Conservation (phyloP, 2,113 vertebrate genomes). For the Cryptotis parvus region DNA sequence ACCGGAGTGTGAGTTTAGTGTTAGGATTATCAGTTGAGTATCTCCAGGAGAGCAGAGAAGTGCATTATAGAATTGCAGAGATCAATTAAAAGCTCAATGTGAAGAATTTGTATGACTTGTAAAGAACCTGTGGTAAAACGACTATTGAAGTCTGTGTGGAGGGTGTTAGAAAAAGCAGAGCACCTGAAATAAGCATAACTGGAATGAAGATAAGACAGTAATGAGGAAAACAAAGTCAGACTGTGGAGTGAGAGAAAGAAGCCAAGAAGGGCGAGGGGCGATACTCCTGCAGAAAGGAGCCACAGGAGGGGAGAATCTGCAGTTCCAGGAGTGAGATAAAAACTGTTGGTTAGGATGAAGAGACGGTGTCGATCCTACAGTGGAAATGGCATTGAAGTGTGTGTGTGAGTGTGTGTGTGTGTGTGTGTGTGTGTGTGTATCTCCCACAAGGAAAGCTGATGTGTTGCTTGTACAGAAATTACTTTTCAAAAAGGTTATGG, state of each 20-base stretch:
- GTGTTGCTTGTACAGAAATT: background rate
- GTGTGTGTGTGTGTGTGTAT: too few relatives aligned
- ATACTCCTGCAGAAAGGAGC: too few relatives aligned
- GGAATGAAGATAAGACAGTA: background rate
- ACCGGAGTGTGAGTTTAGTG: background rate
- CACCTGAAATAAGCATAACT: background rate
- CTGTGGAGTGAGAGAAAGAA: background rate
- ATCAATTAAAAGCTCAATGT: background rate
- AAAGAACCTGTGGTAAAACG: background rate
- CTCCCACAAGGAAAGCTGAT: accelerated
- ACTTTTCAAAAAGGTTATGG: background rate
- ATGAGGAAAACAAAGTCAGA: background rate
- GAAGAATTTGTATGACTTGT: background rate
- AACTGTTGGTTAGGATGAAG: background rate
- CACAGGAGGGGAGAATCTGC: too few relatives aligned
- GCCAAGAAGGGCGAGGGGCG: accelerated
- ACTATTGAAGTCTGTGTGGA: background rate
- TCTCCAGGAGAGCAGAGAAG: background rate
- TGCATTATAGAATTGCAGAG: background rate
- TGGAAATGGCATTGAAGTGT: background rate
- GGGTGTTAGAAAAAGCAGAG: background rate
- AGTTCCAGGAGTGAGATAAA: background rate
- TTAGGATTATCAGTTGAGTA: background rate
- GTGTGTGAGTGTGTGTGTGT: background rate
- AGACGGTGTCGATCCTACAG: background rate